Evolutionary conservation across 1,140 invertebrate genomes (phyloP).

Genomic region (Neotoxoptera formosana): DNA sequence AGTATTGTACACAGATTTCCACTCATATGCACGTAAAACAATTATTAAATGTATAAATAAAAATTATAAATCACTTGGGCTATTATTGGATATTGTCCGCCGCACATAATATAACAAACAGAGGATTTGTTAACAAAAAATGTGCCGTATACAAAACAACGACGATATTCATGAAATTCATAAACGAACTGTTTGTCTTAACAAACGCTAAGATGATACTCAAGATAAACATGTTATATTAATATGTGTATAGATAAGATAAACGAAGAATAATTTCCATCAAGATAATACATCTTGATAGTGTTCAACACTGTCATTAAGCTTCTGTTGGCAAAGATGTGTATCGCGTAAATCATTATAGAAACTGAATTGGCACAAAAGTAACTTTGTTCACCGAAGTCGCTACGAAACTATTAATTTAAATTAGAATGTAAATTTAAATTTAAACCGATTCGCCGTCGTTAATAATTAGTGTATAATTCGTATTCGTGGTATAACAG

Average conservation of each 20-base stretch:
- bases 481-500: background rate
- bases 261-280: constrained; percentile 35
- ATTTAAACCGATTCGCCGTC: background rate
- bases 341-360: constrained; percentile 18
- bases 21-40: background rate
- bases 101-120: background rate
- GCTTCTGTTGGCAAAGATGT: constrained; percentile 28
- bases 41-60: background rate
- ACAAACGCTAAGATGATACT: background rate
- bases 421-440: constrained; percentile 30
- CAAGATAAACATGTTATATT: background rate
- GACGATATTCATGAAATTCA: background rate
- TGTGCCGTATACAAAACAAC: background rate
- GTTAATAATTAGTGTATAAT: constrained; percentile 11
- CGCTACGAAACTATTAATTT: background rate
- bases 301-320: constrained; percentile 33
- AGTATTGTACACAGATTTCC: background rate
- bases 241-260: constrained; percentile 35
- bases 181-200: constrained; percentile 32
- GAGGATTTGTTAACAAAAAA: background rate
- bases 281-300: constrained; percentile 21
- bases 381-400: background rate
- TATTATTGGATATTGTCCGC: background rate
- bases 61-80: background rate
- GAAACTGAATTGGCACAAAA: constrained; percentile 17